Percentiles rank a stretch among this genome's conserved stretches.
These are phyloP conservation scores for Neodiprion fabricii DNA, from an alignment of 1,140 invertebrate species.

Conservation along the genomic window DNA sequence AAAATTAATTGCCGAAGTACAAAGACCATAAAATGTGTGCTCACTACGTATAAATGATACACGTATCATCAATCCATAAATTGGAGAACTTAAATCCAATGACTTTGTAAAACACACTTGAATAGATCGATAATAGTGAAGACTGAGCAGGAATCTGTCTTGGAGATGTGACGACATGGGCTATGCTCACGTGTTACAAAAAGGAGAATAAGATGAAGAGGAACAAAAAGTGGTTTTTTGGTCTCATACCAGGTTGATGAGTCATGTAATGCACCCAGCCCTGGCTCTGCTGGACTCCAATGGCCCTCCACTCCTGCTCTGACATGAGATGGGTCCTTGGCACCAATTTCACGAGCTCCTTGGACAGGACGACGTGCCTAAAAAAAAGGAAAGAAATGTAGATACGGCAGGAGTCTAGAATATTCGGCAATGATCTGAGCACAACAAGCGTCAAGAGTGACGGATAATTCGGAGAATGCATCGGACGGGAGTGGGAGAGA, in stretches of 20 bases:
- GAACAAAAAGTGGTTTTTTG: constrained; percentile 6
- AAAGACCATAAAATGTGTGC: not conserved
- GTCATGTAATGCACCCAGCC: constrained; percentile 97
- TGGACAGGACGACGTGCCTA: constrained; percentile 92
- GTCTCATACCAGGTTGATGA: constrained; percentile 80
- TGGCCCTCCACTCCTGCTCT: constrained; percentile 89
- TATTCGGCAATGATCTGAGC: too few relatives aligned
- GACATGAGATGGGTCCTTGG: constrained; percentile 91
- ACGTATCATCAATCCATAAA: not conserved
- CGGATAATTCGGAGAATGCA: too few relatives aligned
- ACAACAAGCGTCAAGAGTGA: too few relatives aligned
- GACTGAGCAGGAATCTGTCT: too few relatives aligned
- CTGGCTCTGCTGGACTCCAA: constrained; percentile 92
- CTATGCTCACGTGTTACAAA: not conserved
- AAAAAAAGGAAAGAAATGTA: constrained; percentile 36
- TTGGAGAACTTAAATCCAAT: not conserved
- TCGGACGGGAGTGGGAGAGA: too few relatives aligned
- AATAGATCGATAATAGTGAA: too few relatives aligned
- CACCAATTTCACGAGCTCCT: constrained; percentile 87
- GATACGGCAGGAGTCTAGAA: too few relatives aligned
- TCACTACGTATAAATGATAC: not conserved
- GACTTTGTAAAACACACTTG: too few relatives aligned
- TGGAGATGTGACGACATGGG: too few relatives aligned
- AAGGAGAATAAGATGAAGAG: not conserved
- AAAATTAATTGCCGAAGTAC: not conserved